Percentiles rank a stretch among this genome's conserved stretches.
Evolutionary conservation across 2,113 vertebrate genomes (phyloP).

Genomic region (Ictalurus punctatus): DNA sequence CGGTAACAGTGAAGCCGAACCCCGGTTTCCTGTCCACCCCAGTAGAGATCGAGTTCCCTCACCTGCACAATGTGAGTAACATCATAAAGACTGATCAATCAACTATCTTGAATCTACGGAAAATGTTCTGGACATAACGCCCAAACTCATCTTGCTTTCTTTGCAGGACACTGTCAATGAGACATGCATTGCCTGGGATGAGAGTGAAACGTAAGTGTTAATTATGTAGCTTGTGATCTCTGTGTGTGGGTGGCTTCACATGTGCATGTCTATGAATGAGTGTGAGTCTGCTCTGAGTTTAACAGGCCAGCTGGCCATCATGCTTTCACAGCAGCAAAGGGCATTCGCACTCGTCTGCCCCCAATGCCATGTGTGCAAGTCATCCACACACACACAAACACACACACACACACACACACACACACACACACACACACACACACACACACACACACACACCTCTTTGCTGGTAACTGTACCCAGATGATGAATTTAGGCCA

Average conservation of each 20-base stretch:
- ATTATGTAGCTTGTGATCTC: background rate
- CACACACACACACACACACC: background rate
- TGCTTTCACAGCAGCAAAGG: slow-evolving; percentile 38
- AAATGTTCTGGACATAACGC: slow-evolving; percentile 1
- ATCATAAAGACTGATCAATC: background rate
- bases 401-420: too few species aligned
- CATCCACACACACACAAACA: background rate
- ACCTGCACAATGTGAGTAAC: slow-evolving; percentile 90
- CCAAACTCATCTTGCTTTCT: slow-evolving; percentile 55
- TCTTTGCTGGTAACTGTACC: background rate
- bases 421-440: background rate
- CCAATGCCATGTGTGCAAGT: slow-evolving; percentile 31
- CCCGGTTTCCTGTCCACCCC: slow-evolving; percentile 82
- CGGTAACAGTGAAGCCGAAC: slow-evolving; percentile 89
- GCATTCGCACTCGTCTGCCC: slow-evolving; percentile 35
- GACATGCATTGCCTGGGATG: slow-evolving; percentile 96
- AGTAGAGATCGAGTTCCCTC: slow-evolving; percentile 93
- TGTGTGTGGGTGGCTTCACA: background rate
- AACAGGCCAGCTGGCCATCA: slow-evolving; percentile 35
- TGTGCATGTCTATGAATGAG: slow-evolving; percentile 11
- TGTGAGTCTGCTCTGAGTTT: slow-evolving; percentile 28
- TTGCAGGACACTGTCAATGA: slow-evolving; percentile 92
- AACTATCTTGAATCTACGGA: background rate
- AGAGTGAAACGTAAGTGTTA: slow-evolving; percentile 85
- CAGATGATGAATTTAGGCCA: background rate